phyloP scores from a whole-genome alignment of 1,140 invertebrate species.

The Parapsyche elsis region DNA sequence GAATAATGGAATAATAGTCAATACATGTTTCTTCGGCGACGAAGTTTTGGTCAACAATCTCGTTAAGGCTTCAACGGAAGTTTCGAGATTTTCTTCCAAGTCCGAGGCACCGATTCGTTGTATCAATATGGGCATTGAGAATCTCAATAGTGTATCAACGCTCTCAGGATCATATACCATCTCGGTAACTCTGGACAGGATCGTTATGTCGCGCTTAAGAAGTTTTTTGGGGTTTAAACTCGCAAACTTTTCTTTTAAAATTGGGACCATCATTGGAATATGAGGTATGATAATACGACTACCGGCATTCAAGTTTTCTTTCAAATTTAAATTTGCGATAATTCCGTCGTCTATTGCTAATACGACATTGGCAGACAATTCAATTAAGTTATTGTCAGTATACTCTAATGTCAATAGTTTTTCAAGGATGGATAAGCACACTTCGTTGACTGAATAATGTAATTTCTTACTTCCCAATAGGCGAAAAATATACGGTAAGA shows the following conservation, averaged over 20 bases:
- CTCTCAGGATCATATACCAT: constrained; percentile 74
- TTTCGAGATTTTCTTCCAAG: constrained; percentile 72
- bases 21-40: constrained; percentile 74
- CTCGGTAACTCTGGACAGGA: constrained; percentile 83
- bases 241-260: constrained; percentile 74
- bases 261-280: constrained; percentile 76
- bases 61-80: constrained; percentile 71
- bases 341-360: constrained; percentile 56
- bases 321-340: constrained; percentile 57
- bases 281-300: constrained; percentile 79
- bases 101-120: constrained; percentile 75
- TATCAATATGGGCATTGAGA: constrained; percentile 80
- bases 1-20: constrained; percentile 74
- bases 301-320: constrained; percentile 75
- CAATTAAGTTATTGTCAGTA: constrained; percentile 66
- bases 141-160: constrained; percentile 74
- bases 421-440: constrained; percentile 83
- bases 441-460: constrained; percentile 72
- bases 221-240: constrained; percentile 70
- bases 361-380: constrained; percentile 61
- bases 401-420: constrained; percentile 77
- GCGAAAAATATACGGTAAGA: constrained; percentile 75
- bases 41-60: constrained; percentile 79
- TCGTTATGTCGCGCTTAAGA: constrained; percentile 78
- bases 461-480: constrained; percentile 77